Evolutionary conservation across 2,797 vertebrate genomes (phyloP).

Genomic region (Sarcoramphus papa): DNA sequence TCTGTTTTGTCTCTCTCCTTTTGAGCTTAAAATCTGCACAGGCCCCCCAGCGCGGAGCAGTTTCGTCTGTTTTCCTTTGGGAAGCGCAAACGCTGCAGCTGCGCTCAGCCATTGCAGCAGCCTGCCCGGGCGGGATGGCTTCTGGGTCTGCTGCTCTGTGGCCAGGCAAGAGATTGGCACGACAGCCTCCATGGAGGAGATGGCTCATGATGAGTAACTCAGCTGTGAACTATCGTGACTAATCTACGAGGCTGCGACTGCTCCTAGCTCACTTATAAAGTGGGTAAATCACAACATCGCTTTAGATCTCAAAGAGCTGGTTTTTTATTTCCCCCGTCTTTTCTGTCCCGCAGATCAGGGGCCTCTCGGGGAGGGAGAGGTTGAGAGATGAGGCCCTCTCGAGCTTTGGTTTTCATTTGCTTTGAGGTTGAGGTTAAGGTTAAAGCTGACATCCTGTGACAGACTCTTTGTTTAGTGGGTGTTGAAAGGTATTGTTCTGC

Average conservation of each 20-base stretch:
- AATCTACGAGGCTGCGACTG: not conserved
- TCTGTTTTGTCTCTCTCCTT: not conserved
- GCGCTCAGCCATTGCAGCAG: not conserved
- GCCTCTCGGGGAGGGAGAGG: not conserved
- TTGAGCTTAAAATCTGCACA: not conserved
- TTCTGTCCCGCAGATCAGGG: not conserved
- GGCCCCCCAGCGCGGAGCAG: rapidly evolving
- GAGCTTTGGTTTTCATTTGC: not conserved
- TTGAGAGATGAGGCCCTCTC: not conserved
- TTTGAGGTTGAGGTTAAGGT: not conserved
- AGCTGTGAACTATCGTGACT: not conserved
- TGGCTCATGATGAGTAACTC: not conserved
- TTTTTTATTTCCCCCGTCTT: not conserved
- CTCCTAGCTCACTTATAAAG: not conserved
- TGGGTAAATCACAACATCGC: not conserved
- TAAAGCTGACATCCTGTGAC: not conserved
- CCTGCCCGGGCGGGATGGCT: not conserved
- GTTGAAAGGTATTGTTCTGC: not conserved
- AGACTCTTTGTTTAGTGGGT: not conserved
- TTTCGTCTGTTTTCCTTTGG: not conserved
- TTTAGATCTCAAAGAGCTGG: not conserved
- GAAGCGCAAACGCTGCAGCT: not conserved
- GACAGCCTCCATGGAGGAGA: not conserved
- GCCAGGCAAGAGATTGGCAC: not conserved
- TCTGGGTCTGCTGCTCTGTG: not conserved